A percentile compares a stretch with the other conserved stretches of the same genome.
These are phyloP conservation scores for Coryphaenoides rupestris DNA, from an alignment of 2,113 vertebrate species.

Conservation along the genomic window DNA sequence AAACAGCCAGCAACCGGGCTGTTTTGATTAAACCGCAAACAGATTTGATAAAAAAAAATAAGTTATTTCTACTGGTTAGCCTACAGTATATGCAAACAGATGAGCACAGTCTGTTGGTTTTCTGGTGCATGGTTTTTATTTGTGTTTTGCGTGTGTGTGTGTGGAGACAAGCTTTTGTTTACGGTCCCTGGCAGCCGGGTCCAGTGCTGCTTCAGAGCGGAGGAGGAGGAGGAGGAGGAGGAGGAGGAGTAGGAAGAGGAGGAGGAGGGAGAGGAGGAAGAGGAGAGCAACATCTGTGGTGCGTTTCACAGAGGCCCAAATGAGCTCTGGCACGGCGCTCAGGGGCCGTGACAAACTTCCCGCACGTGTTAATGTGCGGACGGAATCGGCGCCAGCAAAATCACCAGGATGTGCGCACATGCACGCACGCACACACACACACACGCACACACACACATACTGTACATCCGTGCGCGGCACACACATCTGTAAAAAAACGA, in stretches of 20 bases:
- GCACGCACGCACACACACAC: conserved; percentile 1
- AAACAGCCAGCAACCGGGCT: neutral
- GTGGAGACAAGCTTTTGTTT: conserved; percentile 56
- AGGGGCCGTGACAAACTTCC: conserved; percentile 64
- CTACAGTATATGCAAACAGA: conserved; percentile 18
- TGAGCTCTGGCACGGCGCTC: conserved; percentile 66
- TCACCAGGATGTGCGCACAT: conserved; percentile 33
- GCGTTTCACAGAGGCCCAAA: conserved; percentile 69
- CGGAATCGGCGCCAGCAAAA: conserved; percentile 58
- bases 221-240: too few relatives aligned
- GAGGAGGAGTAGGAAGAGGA: too few relatives aligned
- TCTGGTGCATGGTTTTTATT: conserved; percentile 39
- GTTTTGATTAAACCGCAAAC: neutral
- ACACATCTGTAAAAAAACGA: conserved; percentile 9
- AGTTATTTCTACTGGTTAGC: neutral
- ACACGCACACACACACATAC: too few relatives aligned
- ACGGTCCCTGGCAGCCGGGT: conserved; percentile 54
- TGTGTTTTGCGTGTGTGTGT: too few relatives aligned
- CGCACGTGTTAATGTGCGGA: conserved; percentile 60
- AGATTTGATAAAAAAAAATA: neutral
- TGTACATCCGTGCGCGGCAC: neutral
- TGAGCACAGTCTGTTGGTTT: conserved; percentile 35
- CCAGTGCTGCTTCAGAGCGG: conserved; percentile 33
- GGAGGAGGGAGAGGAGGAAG: too few relatives aligned
- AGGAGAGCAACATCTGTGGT: conserved; percentile 68